These are phyloP conservation scores for Scylla paramamosain DNA, from an alignment of 1,140 invertebrate species.

Conservation along the genomic window DNA sequence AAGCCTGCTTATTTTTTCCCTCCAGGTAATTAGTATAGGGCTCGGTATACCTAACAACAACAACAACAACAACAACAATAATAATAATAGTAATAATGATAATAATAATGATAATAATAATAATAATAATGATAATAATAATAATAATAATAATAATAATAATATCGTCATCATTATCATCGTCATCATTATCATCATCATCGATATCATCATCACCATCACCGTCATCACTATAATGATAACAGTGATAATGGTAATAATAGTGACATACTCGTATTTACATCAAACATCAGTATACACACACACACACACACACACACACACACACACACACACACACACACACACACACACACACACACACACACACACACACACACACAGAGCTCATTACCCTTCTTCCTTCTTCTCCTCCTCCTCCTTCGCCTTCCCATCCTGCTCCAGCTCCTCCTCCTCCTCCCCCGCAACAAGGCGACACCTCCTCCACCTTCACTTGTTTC, in stretches of 20 bases:
- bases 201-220: background rate
- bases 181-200: background rate
- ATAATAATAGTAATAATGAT: too few relatives aligned
- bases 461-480: background rate
- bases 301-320: background rate
- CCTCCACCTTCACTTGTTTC: slow-evolving; percentile 39
- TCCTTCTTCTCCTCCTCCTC: background rate
- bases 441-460: background rate
- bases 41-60: too few relatives aligned
- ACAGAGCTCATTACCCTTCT: background rate
- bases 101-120: too few relatives aligned
- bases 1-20: too few relatives aligned
- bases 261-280: background rate
- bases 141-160: too few relatives aligned
- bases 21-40: too few relatives aligned
- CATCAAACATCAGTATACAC: background rate
- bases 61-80: too few relatives aligned
- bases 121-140: too few relatives aligned
- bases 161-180: background rate
- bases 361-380: too few relatives aligned
- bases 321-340: too few relatives aligned
- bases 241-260: background rate
- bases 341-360: too few relatives aligned
- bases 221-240: background rate
- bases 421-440: background rate